A percentile compares a stretch with the other conserved stretches of the same genome.
Evolutionary conservation across 2,888 invertebrate genomes (phyloP).

Genomic region (Hedya salicella): DNA sequence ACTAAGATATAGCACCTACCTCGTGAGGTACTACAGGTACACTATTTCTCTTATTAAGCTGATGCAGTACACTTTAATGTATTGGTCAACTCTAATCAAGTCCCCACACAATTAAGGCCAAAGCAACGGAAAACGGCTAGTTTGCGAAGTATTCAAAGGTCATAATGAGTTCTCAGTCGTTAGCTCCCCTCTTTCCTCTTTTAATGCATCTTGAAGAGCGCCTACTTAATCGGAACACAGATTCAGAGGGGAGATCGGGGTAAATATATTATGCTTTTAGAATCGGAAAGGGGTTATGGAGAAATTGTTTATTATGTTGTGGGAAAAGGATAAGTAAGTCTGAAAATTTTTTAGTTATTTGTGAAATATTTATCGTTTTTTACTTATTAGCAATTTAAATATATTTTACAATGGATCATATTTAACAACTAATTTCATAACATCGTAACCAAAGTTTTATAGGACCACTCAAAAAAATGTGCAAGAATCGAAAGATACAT

Average conservation of each 20-base stretch:
- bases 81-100: slow-evolving; percentile 7
- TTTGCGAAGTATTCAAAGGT: slow-evolving; percentile 33
- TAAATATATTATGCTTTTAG: slow-evolving; percentile 50
- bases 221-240: slow-evolving; percentile 68
- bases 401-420: too few relatives aligned
- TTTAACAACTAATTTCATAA: too few relatives aligned
- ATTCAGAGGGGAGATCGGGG: slow-evolving; percentile 57
- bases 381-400: too few relatives aligned
- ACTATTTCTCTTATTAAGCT: background rate
- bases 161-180: slow-evolving; percentile 42
- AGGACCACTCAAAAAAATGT: too few relatives aligned
- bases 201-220: slow-evolving; percentile 62
- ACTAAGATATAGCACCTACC: too few relatives aligned
- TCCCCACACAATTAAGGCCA: background rate
- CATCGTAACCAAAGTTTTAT: too few relatives aligned
- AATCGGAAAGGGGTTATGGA: slow-evolving; percentile 39
- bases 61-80: background rate
- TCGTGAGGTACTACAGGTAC: too few relatives aligned
- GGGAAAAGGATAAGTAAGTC: background rate
- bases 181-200: slow-evolving; percentile 55
- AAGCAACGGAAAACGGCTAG: slow-evolving; percentile 16
- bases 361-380: too few relatives aligned
- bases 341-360: too few relatives aligned
- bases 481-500: too few relatives aligned
- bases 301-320: slow-evolving; percentile 9